phyloP scores from a whole-genome alignment of 2,113 vertebrate species.

The crab-eating macaque (Macaca fascicularis) region T2T-MFA8v1.1 NC_088392.1:64391501-64392000 shows the following conservation, averaged over 20 bases:
- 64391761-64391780: not conserved
- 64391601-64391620: not conserved
- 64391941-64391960: not conserved
- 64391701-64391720: not conserved
- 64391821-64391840: not conserved
- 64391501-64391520: too few relatives aligned
- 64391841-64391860: not conserved
- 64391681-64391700: not conserved
- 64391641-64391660: not conserved
- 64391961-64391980: not conserved
- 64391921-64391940: not conserved
- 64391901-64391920: not conserved
- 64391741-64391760: not conserved
- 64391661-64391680: not conserved
- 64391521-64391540: too few relatives aligned
- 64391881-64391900: not conserved
- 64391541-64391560: too few relatives aligned
- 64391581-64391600: conserved; percentile 2
- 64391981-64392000: accelerated
- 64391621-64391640: not conserved
- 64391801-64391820: not conserved
- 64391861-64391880: not conserved
- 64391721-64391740: not conserved
- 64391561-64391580: not conserved
- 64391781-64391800: not conserved